These are phyloP conservation scores for Promerops cafer DNA, from an alignment of 2,113 vertebrate species.

Conservation along the genomic window DNA sequence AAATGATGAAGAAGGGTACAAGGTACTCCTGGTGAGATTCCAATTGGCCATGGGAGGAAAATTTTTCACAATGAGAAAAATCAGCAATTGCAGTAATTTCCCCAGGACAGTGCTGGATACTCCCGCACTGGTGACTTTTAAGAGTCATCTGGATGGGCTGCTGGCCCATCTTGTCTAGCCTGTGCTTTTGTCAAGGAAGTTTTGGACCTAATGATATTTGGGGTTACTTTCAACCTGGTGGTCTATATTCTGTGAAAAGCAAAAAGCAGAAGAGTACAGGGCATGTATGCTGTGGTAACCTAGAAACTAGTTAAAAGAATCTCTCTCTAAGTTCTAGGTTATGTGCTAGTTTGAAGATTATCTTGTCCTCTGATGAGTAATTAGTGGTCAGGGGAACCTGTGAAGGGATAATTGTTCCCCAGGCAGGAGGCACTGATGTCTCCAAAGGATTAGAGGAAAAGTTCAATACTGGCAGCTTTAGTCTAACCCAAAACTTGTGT, in stretches of 20 bases:
- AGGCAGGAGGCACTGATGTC: not conserved
- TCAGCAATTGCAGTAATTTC: not conserved
- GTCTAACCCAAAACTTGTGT: not conserved
- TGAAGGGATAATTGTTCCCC: not conserved
- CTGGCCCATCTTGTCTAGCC: not conserved
- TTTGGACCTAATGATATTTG: not conserved
- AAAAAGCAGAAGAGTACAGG: not conserved
- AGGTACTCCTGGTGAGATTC: not conserved
- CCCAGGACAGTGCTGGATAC: not conserved
- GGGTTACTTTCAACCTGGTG: not conserved
- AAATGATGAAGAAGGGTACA: no score
- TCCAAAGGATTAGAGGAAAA: not conserved
- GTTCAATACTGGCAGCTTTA: not conserved
- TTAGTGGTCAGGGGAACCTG: not conserved
- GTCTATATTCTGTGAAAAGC: not conserved
- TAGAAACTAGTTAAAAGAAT: not conserved
- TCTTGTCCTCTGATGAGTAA: not conserved
- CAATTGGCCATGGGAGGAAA: not conserved
- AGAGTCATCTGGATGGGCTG: not conserved
- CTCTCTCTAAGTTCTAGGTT: not conserved
- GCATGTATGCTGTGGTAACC: not conserved
- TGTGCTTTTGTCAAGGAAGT: not conserved
- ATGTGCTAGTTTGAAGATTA: not conserved
- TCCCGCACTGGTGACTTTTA: not conserved
- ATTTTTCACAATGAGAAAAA: not conserved